Conservation (phyloP, 53 echinoderm and acorn worm genomes). For the Apostichopus leukothele region DNA sequence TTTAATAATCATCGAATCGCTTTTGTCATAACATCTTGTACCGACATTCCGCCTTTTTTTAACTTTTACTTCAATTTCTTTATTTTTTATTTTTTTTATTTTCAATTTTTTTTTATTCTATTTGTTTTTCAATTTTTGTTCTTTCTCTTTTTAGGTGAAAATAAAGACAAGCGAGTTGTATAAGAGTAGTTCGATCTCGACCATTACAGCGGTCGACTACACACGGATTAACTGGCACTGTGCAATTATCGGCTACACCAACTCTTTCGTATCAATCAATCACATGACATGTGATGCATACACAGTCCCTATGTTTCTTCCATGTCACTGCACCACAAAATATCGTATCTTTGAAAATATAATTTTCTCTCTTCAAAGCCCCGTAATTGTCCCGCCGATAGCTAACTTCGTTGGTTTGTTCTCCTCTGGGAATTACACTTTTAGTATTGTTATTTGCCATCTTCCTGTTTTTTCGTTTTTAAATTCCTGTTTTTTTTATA, state of each 20-base stretch:
- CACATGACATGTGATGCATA: conserved; percentile 27
- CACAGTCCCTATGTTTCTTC: conserved; percentile 20
- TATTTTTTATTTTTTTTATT: too few relatives aligned
- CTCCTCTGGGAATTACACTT: conserved; percentile 14
- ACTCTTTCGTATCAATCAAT: conserved; percentile 34
- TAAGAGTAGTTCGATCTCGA: conserved; percentile 5
- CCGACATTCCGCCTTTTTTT: too few relatives aligned
- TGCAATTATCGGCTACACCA: conserved; percentile 29
- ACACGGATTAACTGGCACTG: conserved; percentile 33
- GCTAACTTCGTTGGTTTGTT: conserved; percentile 7
- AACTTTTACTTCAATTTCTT: too few relatives aligned
- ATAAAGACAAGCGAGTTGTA: neutral
- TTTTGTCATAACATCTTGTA: too few relatives aligned
- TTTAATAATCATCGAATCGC: too few relatives aligned
- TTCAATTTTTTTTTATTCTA: neutral
- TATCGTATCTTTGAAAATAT: conserved; percentile 5
- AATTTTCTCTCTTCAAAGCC: conserved; percentile 44
- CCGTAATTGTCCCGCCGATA: conserved; percentile 28
- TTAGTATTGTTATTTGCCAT: neutral
- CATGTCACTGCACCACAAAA: conserved; percentile 12
- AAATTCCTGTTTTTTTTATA: neutral
- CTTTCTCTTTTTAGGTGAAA: neutral
- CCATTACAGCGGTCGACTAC: conserved; percentile 16
- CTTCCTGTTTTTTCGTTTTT: too few relatives aligned
- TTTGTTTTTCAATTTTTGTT: neutral